These are phyloP conservation scores for Cynodonichthys magdalenae DNA, from an alignment of 2,797 vertebrate genomes.

Conservation along the genomic window DNA sequence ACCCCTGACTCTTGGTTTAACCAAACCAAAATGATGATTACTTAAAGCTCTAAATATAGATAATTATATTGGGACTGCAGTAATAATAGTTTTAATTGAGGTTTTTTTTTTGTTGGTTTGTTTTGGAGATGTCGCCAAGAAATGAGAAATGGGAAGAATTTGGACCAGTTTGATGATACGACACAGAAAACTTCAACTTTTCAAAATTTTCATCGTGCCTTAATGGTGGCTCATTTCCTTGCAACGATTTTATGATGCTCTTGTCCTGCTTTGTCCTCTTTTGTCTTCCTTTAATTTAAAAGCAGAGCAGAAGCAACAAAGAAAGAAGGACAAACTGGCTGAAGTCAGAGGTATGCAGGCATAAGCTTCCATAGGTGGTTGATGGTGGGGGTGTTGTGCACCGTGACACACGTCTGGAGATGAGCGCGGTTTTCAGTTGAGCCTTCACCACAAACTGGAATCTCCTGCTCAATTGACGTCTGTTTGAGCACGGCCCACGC, in stretches of 20 bases:
- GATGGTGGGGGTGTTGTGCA: constrained; percentile 28
- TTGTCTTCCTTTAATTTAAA: constrained; percentile 9
- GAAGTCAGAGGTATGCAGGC: constrained; percentile 42
- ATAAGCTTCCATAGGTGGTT: constrained; percentile 28
- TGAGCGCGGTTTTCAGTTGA: constrained; percentile 57
- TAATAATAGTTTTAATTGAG: constrained; percentile 72
- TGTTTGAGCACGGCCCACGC: constrained; percentile 75
- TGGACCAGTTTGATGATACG: constrained; percentile 46
- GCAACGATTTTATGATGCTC: constrained; percentile 33
- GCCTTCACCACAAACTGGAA: constrained; percentile 71
- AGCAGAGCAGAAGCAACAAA: constrained; percentile 17
- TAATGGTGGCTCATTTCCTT: constrained; percentile 37
- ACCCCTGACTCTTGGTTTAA: constrained; percentile 52
- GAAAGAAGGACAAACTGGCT: constrained; percentile 45
- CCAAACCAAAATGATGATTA: constrained; percentile 72
- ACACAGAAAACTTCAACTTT: constrained; percentile 60
- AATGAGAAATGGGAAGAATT: constrained; percentile 64
- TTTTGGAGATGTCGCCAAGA: constrained; percentile 62
- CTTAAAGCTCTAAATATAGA: constrained; percentile 72
- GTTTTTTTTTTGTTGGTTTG: constrained; percentile 44
- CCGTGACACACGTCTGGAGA: constrained; percentile 58
- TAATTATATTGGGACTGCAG: constrained; percentile 67
- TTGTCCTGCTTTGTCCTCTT: constrained; percentile 27
- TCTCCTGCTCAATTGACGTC: constrained; percentile 77
- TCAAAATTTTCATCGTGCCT: constrained; percentile 55